Evolutionary conservation across 2,888 invertebrate genomes (phyloP), one percentile per base, ranked within the genome.

Genomic region (Fragum whitleyi): DNA sequence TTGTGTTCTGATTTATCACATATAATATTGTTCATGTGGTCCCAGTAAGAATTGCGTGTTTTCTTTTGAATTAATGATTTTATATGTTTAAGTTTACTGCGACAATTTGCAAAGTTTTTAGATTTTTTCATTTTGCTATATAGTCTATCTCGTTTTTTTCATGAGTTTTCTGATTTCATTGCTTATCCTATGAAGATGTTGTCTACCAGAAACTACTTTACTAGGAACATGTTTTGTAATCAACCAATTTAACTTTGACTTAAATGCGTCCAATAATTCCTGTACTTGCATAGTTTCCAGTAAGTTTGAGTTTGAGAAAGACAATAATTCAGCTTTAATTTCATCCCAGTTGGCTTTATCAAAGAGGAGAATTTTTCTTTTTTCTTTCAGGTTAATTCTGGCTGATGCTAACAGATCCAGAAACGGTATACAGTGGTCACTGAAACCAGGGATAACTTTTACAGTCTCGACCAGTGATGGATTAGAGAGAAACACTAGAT

Each of bases 401-500:
- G 65, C 29, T 36, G 21, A 65, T 29, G 65, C 11, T 16, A 65
- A 36, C 11, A 39, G 14, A 32, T 36, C 65, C 14, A 65, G 2
- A 39, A 65, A 65, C 26, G 65, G 65, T 3, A 65, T 29, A n/a
- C 32, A 65, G 29, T 29, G 32, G 21, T 65, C 65, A 29, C 65
- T 65, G 32, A 65, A 65, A 2, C 65, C 65, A 32, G 65, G 29
- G 28, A 32, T 65, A 36, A n/a, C n/a, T 65, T 65, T 65, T 11
- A 65, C 32, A 6, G 26, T 57, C 28, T 57, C 57, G 5, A 16
- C 23, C 23, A 57, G 2, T 26, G 57, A 9, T 26, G 57, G 57
- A n/a, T 57, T 57, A 5, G 57, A 57, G 28, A 57, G 7, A 23
- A 57, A 28, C 9, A 23, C 2, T 23, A 57, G 57, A 16, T 57